Percentiles rank a stretch among this genome's conserved stretches.
phyloP scores from a whole-genome alignment of 2,888 invertebrate species.

The Pachliopta kotzebuea region DNA sequence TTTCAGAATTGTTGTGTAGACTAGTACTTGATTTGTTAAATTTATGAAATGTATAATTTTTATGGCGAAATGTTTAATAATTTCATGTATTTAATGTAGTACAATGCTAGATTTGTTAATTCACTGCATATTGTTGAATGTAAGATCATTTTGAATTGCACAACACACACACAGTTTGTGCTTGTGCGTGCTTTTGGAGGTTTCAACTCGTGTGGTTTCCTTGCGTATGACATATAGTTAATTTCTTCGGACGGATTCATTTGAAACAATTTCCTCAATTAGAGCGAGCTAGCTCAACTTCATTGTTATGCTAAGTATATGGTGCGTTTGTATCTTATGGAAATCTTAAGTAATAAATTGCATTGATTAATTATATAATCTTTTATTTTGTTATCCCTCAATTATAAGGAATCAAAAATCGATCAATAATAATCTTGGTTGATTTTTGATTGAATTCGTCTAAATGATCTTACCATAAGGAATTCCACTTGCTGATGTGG shows the following conservation, averaged over 20 bases:
- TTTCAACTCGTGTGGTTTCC: conserved; percentile 26
- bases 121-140: conserved; percentile 32
- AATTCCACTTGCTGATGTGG: too few relatives aligned
- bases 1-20: conserved; percentile 27
- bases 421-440: too few relatives aligned
- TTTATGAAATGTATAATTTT: conserved; percentile 36
- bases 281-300: conserved; percentile 44
- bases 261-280: conserved; percentile 38
- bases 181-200: conserved; percentile 36
- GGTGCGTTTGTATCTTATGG: conserved; percentile 77
- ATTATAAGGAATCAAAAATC: too few relatives aligned
- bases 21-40: conserved; percentile 34
- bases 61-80: conserved; percentile 27
- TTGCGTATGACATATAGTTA: conserved; percentile 13
- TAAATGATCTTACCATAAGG: too few relatives aligned
- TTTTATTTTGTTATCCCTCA: too few relatives aligned
- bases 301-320: conserved; percentile 74
- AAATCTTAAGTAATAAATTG: conserved; percentile 70
- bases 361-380: conserved; percentile 55
- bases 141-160: conserved; percentile 8
- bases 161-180: conserved; percentile 27
- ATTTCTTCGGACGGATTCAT: conserved; percentile 29
- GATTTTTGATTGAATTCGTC: too few relatives aligned
- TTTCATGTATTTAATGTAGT: conserved; percentile 6
- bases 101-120: conserved; percentile 33